phyloP scores from a whole-genome alignment of 2,113 vertebrate genomes.

The Zosterops pallidus region DNA sequence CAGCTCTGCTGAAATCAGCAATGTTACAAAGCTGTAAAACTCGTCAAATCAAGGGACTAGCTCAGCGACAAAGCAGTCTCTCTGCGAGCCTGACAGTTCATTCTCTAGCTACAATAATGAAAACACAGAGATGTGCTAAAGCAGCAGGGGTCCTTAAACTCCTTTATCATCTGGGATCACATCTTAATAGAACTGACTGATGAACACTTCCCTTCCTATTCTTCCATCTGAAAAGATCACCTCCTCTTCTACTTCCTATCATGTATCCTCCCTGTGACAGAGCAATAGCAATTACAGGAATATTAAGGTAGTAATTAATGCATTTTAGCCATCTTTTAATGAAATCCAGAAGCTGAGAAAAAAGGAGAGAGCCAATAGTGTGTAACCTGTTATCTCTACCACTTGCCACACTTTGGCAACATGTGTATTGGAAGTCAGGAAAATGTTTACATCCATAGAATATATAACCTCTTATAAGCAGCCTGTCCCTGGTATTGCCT shows the following conservation, averaged over 20 bases:
- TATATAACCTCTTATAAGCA: background rate
- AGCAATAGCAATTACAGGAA: slow-evolving; percentile 36
- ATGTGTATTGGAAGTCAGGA: background rate
- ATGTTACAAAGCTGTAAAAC: background rate
- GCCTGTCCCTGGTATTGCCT: fast-evolving
- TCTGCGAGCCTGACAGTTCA: background rate
- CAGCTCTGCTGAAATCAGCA: background rate
- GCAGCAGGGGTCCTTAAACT: slow-evolving; percentile 17
- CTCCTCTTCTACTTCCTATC: slow-evolving; percentile 20
- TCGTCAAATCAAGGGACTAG: background rate
- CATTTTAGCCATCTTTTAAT: slow-evolving; percentile 38
- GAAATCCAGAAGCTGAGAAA: slow-evolving; percentile 20
- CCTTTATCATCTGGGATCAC: slow-evolving; percentile 21
- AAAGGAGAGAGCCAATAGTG: background rate
- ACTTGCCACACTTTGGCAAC: background rate
- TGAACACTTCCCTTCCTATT: slow-evolving; percentile 27
- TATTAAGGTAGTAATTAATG: slow-evolving; percentile 56
- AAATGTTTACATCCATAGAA: background rate
- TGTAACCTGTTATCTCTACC: background rate
- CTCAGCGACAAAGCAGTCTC: background rate
- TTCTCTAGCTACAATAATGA: slow-evolving; percentile 1
- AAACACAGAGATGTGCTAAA: background rate
- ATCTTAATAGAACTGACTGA: slow-evolving; percentile 33
- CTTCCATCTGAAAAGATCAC: background rate
- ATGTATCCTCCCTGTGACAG: slow-evolving; percentile 36